Conservation (phyloP, 2,888 invertebrate genomes). For the Eulithis testata region DNA sequence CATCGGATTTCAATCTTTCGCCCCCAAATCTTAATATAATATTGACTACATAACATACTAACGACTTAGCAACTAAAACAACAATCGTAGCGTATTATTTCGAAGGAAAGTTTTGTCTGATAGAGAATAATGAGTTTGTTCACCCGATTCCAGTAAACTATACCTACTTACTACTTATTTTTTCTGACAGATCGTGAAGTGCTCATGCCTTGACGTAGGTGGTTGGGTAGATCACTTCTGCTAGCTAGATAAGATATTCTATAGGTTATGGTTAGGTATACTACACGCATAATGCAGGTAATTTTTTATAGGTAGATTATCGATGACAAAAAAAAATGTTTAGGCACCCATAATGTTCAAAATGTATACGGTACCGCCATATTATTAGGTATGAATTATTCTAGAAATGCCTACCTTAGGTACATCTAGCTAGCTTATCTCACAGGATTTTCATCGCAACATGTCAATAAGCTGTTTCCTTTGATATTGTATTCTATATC, state of each 20-base stretch:
- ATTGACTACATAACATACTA: slow-evolving; percentile 27
- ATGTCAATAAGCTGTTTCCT: slow-evolving; percentile 42
- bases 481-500: slow-evolving; percentile 50
- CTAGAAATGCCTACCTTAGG: neutral
- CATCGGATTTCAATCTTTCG: slow-evolving; percentile 30
- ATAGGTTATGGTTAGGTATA: no score
- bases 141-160: slow-evolving; percentile 18
- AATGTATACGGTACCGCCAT: no score
- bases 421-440: neutral
- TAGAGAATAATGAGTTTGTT: slow-evolving; percentile 28
- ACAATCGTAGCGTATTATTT: slow-evolving; percentile 25
- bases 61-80: slow-evolving; percentile 26
- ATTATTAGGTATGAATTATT: neutral
- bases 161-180: slow-evolving; percentile 3
- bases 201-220: no score
- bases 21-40: slow-evolving; percentile 17
- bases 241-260: no score
- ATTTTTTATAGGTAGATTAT: no score
- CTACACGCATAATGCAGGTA: no score
- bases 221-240: no score
- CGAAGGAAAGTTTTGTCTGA: slow-evolving; percentile 30
- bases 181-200: neutral
- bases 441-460: slow-evolving; percentile 28
- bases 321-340: no score
- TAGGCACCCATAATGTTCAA: no score